Evolutionary conservation across 2,888 invertebrate genomes (phyloP).

Genomic region (Volucella zonaria): DNA sequence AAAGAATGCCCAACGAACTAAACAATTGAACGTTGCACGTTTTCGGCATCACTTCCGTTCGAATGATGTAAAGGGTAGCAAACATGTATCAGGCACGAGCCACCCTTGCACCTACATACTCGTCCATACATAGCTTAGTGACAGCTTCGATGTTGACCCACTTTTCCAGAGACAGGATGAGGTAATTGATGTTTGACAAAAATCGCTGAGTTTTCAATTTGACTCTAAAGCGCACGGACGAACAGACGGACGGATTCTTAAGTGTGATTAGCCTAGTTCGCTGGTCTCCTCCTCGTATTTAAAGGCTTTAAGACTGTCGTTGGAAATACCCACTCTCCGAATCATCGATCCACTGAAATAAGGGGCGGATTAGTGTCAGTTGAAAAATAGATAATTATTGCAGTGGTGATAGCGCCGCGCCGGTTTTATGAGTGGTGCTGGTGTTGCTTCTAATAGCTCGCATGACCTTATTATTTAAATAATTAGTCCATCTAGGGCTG

Average conservation of each 20-base stretch:
- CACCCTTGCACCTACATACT: slow-evolving; percentile 13
- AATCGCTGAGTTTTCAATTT: slow-evolving; percentile 41
- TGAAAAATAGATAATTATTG: slow-evolving; percentile 14
- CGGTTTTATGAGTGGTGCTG: too few relatives aligned
- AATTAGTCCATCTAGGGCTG: slow-evolving; percentile 41
- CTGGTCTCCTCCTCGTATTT: background rate
- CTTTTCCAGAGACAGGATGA: slow-evolving; percentile 59
- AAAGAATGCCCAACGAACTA: background rate
- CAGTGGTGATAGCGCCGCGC: slow-evolving; percentile 5
- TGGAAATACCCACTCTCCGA: slow-evolving; percentile 47
- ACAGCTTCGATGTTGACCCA: slow-evolving; percentile 27
- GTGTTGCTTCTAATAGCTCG: background rate
- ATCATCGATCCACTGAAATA: slow-evolving; percentile 59
- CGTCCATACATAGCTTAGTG: background rate
- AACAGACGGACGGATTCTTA: slow-evolving; percentile 48
- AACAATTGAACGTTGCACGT: slow-evolving; percentile 43
- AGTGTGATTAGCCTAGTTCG: slow-evolving; percentile 67
- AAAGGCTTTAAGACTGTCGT: slow-evolving; percentile 36
- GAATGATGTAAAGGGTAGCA: background rate
- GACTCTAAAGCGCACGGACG: too few relatives aligned
- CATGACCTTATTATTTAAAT: slow-evolving; percentile 26
- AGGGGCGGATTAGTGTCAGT: slow-evolving; percentile 65
- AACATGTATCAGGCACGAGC: background rate
- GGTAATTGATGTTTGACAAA: slow-evolving; percentile 46
- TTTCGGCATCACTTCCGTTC: slow-evolving; percentile 65